Base-by-base conservation (phyloP, 2,113 vertebrate genomes). In the Oreotragus oreotragus region DNA sequence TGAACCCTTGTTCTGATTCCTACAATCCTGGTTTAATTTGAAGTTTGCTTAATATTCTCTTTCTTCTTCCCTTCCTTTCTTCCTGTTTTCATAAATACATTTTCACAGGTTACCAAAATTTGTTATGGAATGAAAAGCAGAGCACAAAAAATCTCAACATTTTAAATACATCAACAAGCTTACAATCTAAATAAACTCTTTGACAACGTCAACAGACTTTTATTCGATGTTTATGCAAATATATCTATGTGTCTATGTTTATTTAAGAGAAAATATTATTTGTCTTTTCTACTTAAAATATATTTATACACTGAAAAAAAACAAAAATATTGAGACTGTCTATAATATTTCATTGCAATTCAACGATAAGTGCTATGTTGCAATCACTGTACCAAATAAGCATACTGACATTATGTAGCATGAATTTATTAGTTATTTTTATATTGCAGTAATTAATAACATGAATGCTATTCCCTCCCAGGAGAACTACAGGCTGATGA, bases 121-220 rank as follows among this genome's bases (percentile, higher is more conserved):
- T 10, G 45, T 55, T 84, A 28, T 90, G 36, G 27, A 70, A 27
- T 60, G 62, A 86, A 94, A 96, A 81, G 8, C 91, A 7, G 23
- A 36, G 5, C 28, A 97, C 1, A 4, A 89, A 94, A 92, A 33
- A 43, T 49, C 58, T 53, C 62, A 76, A 83, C 12, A 53, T 6
- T 89, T 93, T 36, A 97, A 95, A 85, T 43, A 92, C 55, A 58
- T n/a, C 84, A 66, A 88, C 33, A 93, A 89, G 19, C 13, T 91
- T 93, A 84, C 23, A 62, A 53, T 76, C 39, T 97, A 9, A 95
- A 90, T 5, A 96, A 88, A 79, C 55, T 53, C 5, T 88, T 70
- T 79, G 28, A 87, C 36, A 76, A 92, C 47, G 10, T 77, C n/a
- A 83, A 84, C 4, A 80, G 53, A 79, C 36, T 27, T 76, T 66